These are phyloP conservation scores for Cerastis leucographa DNA, from an alignment of 2,888 invertebrate genomes.

Conservation along the genomic window DNA sequence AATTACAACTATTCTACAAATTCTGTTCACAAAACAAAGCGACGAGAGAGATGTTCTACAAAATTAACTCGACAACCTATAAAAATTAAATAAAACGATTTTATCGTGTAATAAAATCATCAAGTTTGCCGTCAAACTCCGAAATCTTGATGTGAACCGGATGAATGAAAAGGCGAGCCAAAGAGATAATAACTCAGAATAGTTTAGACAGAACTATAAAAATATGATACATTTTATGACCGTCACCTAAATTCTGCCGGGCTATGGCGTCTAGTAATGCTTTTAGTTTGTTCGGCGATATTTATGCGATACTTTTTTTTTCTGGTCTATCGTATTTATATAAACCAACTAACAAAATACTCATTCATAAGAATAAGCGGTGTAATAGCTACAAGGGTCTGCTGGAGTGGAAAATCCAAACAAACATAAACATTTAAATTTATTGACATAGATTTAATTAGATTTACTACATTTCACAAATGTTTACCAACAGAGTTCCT, in stretches of 20 bases:
- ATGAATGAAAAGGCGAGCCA: constrained; percentile 12
- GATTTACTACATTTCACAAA: too few relatives aligned
- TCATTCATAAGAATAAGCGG: too few relatives aligned
- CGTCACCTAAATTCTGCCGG: constrained; percentile 26
- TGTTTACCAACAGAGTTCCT: neutral
- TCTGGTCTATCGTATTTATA: neutral
- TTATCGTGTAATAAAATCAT: constrained; percentile 26
- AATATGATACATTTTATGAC: constrained; percentile 40
- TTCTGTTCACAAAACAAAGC: neutral
- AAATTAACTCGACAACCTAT: constrained; percentile 21
- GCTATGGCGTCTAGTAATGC: neutral
- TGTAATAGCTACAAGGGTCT: too few relatives aligned
- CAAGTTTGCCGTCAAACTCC: neutral
- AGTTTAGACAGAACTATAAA: constrained; percentile 39
- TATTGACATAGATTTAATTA: too few relatives aligned
- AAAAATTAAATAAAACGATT: constrained; percentile 24
- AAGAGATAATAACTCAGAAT: constrained; percentile 40
- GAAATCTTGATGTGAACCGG: constrained; percentile 7
- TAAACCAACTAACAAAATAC: neutral
- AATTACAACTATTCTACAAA: neutral
- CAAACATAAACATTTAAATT: too few relatives aligned
- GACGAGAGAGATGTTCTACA: neutral
- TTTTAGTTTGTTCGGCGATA: neutral
- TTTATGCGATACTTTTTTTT: neutral
- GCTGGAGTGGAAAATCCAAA: too few relatives aligned